phyloP scores from a whole-genome alignment of 2,888 invertebrate species.

The Xylota sylvarum region DNA sequence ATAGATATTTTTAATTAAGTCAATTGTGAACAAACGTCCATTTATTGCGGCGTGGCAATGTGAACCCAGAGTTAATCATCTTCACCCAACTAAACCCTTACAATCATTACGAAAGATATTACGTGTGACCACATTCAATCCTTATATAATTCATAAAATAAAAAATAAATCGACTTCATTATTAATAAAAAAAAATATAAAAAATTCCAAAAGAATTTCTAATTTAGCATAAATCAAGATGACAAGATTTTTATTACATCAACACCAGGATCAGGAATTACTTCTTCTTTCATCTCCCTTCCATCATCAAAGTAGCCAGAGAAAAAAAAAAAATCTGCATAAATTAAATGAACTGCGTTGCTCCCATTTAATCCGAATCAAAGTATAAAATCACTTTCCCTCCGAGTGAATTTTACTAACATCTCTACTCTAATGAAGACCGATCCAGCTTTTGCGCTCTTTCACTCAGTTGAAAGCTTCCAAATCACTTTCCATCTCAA shows the following conservation, averaged over 20 bases:
- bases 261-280: conserved; percentile 24
- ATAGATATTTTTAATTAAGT: no score
- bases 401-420: conserved; percentile 14
- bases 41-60: no score
- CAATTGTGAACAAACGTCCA: no score
- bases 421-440: not conserved
- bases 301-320: not conserved
- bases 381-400: conserved; percentile 36
- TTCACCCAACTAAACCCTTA: not conserved
- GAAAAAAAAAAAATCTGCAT: conserved; percentile 1
- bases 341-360: conserved; percentile 11
- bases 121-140: not conserved
- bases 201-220: conserved; percentile 1
- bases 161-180: not conserved
- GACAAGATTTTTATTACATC: conserved; percentile 30
- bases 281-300: not conserved
- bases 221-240: conserved; percentile 21
- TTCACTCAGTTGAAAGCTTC: conserved; percentile 43
- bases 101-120: not conserved
- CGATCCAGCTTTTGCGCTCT: conserved; percentile 44
- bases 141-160: not conserved
- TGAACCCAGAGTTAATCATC: no score
- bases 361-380: conserved; percentile 1
- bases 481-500: conserved; percentile 75
- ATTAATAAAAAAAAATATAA: not conserved